Evolutionary conservation across 2,797 vertebrate genomes (phyloP).

Genomic region (Sebastes ruberrimus): DNA sequence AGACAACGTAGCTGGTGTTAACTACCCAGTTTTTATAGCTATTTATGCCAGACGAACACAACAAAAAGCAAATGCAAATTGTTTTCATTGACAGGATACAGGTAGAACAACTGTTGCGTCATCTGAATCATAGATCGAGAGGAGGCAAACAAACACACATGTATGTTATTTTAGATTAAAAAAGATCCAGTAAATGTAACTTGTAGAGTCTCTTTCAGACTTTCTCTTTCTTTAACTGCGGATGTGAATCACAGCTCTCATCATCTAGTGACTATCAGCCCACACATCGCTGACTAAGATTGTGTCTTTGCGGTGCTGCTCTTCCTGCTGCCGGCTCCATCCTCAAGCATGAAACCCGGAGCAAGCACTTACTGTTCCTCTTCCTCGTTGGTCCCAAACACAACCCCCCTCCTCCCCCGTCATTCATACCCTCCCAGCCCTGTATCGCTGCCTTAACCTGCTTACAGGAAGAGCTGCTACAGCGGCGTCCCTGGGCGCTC

Average conservation of each 20-base stretch:
- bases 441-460: neutral
- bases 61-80: neutral
- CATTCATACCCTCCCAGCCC: neutral
- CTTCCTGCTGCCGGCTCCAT: constrained; percentile 3
- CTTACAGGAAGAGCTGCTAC: neutral
- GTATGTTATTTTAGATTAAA: neutral
- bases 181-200: neutral
- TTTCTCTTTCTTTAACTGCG: constrained; percentile 11
- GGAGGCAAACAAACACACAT: neutral
- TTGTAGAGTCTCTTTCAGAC: neutral
- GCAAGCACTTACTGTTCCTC: constrained; percentile 3
- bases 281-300: constrained; percentile 50
- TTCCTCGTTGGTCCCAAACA: neutral
- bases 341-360: constrained; percentile 8
- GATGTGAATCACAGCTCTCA: constrained; percentile 30
- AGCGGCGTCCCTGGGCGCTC: neutral
- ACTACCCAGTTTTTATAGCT: neutral
- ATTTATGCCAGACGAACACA: neutral
- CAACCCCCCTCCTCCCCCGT: neutral
- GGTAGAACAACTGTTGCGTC: neutral
- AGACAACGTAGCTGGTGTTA: neutral
- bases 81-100: neutral
- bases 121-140: neutral
- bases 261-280: constrained; percentile 36
- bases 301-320: neutral